Evolutionary conservation across 2,888 invertebrate species (phyloP).

Genomic region (Leptothorax acervorum): DNA sequence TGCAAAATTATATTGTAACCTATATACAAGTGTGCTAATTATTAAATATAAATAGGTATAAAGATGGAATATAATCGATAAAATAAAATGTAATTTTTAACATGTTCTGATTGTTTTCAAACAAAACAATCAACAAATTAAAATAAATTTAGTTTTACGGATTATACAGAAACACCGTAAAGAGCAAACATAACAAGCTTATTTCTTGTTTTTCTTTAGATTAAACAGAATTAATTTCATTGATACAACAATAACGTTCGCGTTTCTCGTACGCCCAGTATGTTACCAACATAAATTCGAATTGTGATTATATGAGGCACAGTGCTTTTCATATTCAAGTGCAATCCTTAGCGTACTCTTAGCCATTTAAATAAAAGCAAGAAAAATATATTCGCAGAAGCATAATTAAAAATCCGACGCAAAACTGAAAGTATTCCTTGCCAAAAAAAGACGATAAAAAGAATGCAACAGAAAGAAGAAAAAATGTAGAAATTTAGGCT

Average conservation of each 20-base stretch:
- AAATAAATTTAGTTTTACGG: background rate
- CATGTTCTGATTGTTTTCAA: background rate
- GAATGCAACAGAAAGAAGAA: background rate
- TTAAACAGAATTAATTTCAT: background rate
- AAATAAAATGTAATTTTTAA: background rate
- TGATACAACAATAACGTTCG: slow-evolving; percentile 8
- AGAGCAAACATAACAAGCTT: background rate
- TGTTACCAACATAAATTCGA: slow-evolving; percentile 25
- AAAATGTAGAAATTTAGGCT: slow-evolving; percentile 71
- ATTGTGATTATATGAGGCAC: slow-evolving; percentile 24
- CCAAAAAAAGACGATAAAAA: background rate
- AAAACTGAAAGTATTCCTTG: slow-evolving; percentile 69
- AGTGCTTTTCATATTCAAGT: slow-evolving; percentile 23
- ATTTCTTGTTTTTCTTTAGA: slow-evolving; percentile 1
- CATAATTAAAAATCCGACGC: slow-evolving; percentile 69
- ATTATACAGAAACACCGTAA: background rate
- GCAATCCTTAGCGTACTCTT: slow-evolving; percentile 36
- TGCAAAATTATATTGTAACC: background rate
- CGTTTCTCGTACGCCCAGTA: background rate
- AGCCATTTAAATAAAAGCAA: slow-evolving; percentile 22
- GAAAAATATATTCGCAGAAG: slow-evolving; percentile 58
- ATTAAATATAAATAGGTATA: background rate
- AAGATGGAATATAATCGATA: background rate
- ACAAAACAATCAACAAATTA: background rate
- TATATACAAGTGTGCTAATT: background rate